Conservation (phyloP, 2,797 vertebrate species). For the Eulemur mongoz region DNA sequence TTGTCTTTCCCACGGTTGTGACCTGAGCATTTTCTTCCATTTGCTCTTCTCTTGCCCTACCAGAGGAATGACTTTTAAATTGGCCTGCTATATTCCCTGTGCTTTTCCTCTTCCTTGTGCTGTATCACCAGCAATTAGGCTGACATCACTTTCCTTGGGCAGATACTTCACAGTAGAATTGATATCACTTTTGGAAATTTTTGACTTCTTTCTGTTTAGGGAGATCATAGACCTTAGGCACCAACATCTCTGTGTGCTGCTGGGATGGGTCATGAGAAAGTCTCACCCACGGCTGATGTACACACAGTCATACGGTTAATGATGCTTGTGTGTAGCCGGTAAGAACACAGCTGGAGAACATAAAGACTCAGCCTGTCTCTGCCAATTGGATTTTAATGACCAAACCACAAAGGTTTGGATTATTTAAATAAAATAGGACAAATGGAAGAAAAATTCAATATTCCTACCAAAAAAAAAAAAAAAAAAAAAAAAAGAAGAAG, state of each 20-base stretch:
- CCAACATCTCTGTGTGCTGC: not conserved
- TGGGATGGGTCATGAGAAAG: conserved; percentile 53
- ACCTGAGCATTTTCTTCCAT: not conserved
- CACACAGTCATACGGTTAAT: conserved; percentile 78
- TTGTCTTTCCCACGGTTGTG: not conserved
- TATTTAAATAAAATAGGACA: conserved; percentile 83
- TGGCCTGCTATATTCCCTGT: not conserved
- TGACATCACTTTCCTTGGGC: not conserved
- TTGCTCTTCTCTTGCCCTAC: not conserved
- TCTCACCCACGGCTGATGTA: conserved; percentile 57
- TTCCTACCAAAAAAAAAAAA: conserved; percentile 75
- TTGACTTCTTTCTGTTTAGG: not conserved
- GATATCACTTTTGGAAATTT: not conserved
- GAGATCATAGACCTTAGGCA: not conserved
- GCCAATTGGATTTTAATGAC: conserved; percentile 86
- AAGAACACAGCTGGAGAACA: conserved; percentile 85
- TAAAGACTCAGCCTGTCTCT: conserved; percentile 81
- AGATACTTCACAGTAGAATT: not conserved
- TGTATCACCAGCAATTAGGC: not conserved
- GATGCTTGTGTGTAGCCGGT: conserved; percentile 80
- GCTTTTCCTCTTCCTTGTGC: not conserved
- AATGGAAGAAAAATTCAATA: conserved; percentile 83
- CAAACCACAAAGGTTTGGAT: conserved; percentile 85
- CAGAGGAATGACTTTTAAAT: not conserved
- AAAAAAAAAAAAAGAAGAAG: not conserved